These are phyloP conservation scores for Netelia melanura DNA, from an alignment of 2,888 invertebrate species.

Conservation along the genomic window DNA sequence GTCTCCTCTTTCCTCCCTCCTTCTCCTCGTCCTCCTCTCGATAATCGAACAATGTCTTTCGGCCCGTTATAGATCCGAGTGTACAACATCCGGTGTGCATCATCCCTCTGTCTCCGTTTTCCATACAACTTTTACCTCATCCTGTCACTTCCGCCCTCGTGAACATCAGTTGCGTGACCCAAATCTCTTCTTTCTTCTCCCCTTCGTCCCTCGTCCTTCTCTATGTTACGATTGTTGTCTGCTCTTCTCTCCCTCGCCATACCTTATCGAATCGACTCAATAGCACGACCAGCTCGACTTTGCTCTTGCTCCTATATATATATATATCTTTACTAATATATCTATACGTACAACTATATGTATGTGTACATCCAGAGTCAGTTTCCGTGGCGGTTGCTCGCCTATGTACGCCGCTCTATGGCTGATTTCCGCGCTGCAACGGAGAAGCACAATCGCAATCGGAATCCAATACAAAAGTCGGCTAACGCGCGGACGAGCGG, in stretches of 20 bases:
- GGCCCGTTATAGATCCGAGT: neutral
- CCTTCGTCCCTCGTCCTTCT: neutral
- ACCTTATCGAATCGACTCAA: constrained; percentile 56
- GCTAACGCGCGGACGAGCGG: constrained; percentile 36
- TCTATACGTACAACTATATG: neutral
- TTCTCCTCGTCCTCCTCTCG: constrained; percentile 13
- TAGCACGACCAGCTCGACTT: constrained; percentile 37
- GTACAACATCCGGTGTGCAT: constrained; percentile 1
- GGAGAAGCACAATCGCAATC: constrained; percentile 57
- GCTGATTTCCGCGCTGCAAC: constrained; percentile 39
- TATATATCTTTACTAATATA: neutral
- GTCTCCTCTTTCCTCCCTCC: constrained; percentile 12
- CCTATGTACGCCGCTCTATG: neutral
- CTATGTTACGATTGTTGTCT: constrained; percentile 53
- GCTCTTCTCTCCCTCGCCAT: neutral
- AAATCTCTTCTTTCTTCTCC: constrained; percentile 31
- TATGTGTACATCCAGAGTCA: neutral
- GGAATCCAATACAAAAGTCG: constrained; percentile 60
- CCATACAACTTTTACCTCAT: constrained; percentile 45
- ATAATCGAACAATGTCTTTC: constrained; percentile 52
- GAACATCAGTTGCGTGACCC: constrained; percentile 53
- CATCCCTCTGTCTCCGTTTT: constrained; percentile 32
- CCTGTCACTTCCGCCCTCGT: neutral
- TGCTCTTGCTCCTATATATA: neutral
- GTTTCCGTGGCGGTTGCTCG: neutral